phyloP scores from a whole-genome alignment of 2,113 vertebrate species.

The Coryphaenoides rupestris region DNA sequence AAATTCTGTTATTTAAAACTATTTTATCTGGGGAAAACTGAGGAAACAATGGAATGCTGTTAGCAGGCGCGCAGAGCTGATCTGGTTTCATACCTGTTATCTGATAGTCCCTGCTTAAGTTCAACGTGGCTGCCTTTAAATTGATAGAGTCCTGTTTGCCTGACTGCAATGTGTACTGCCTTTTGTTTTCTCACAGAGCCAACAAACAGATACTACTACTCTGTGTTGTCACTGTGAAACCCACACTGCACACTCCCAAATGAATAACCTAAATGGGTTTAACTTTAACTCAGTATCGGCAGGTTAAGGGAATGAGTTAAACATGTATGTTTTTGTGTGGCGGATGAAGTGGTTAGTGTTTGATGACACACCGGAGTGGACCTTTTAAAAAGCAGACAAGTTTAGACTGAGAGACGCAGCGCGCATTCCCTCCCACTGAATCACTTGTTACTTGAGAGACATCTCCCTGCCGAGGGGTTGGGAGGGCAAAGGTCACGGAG shows the following conservation, averaged over 20 bases:
- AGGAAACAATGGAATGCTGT: neutral
- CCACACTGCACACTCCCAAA: neutral
- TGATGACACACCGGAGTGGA: conserved; percentile 19
- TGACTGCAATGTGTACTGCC: neutral
- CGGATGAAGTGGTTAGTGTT: conserved; percentile 11
- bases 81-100: conserved; percentile 1
- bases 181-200: neutral
- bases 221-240: neutral
- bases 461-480: conserved; percentile 27
- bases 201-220: neutral
- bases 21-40: conserved; percentile 2
- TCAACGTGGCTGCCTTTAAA: neutral
- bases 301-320: too few relatives aligned
- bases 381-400: conserved; percentile 36
- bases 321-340: conserved; percentile 26
- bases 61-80: neutral
- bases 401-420: conserved; percentile 46
- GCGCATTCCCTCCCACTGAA: conserved; percentile 52
- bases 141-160: conserved; percentile 2
- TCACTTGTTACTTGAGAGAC: conserved; percentile 37
- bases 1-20: neutral
- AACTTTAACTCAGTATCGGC: neutral
- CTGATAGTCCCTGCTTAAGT: neutral
- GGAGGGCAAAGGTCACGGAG: conserved; percentile 38
- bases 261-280: neutral